Conservation (phyloP, 2,888 invertebrate species). For the Cataglyphis albicans region DNA sequence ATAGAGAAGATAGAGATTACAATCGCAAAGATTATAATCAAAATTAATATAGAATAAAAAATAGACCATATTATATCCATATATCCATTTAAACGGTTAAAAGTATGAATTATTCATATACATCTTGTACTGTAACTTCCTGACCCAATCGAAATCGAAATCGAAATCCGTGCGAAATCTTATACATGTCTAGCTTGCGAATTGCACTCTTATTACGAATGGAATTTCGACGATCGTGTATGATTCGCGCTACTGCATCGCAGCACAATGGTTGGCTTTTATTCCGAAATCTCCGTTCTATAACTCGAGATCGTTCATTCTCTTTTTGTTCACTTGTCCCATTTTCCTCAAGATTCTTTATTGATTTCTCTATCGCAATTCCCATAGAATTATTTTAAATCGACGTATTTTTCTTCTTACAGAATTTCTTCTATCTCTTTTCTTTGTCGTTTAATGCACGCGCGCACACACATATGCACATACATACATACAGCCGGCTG, state of each 20-base stretch:
- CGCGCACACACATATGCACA: background rate
- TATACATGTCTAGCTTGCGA: slow-evolving; percentile 27
- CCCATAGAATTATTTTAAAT: slow-evolving; percentile 42
- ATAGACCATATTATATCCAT: background rate
- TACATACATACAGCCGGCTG: background rate
- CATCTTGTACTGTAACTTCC: background rate
- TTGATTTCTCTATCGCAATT: slow-evolving; percentile 46
- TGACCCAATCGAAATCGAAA: background rate
- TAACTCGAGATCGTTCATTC: slow-evolving; percentile 17
- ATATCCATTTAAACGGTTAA: background rate
- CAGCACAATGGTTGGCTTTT: slow-evolving; percentile 38
- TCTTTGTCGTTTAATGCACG: background rate
- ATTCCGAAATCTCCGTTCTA: slow-evolving; percentile 44
- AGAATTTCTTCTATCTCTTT: slow-evolving; percentile 6
- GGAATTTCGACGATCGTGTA: slow-evolving; percentile 28
- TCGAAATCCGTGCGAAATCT: slow-evolving; percentile 23
- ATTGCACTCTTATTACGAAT: slow-evolving; percentile 33
- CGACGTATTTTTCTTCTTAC: slow-evolving; percentile 1
- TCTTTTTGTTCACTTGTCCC: slow-evolving; percentile 26
- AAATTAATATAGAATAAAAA: slow-evolving; percentile 18
- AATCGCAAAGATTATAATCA: background rate
- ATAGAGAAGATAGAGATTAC: background rate
- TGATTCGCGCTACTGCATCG: slow-evolving; percentile 46
- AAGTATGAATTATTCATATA: background rate
- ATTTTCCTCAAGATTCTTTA: slow-evolving; percentile 45